A percentile compares a stretch with the other conserved stretches of the same genome.
These are phyloP conservation scores for Eufriesea mexicana DNA, from an alignment of 1,140 invertebrate species.

Conservation along the genomic window DNA sequence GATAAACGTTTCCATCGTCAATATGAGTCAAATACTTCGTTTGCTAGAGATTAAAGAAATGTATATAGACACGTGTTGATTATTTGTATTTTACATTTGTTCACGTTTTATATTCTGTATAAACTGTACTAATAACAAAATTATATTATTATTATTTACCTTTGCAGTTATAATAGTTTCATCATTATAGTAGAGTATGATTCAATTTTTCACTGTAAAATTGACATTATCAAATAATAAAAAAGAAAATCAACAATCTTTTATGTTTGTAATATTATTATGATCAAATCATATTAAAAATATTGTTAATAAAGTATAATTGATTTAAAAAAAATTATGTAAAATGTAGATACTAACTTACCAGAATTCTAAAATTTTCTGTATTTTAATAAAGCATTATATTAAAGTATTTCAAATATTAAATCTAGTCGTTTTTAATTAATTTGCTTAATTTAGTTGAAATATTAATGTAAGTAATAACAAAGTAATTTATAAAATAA, in stretches of 20 bases:
- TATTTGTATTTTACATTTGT: constrained; percentile 28
- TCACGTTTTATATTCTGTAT: not conserved
- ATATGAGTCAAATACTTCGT: not conserved
- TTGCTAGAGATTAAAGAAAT: constrained; percentile 22
- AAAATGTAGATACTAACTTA: constrained; percentile 2
- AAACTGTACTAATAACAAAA: not conserved
- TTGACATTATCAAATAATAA: not conserved
- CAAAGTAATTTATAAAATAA: not conserved
- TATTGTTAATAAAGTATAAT: not conserved
- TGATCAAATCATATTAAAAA: not conserved
- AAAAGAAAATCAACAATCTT: not conserved
- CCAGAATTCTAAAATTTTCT: not conserved
- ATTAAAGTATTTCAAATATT: constrained; percentile 17
- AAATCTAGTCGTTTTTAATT: not conserved
- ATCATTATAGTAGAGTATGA: not conserved
- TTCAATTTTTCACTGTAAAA: constrained; percentile 6
- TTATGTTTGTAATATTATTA: not conserved
- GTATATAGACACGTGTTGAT: constrained; percentile 47
- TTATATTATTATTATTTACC: not conserved
- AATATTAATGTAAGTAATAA: not conserved
- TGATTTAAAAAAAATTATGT: not conserved
- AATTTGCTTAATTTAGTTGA: not conserved
- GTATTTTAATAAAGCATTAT: not conserved
- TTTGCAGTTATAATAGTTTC: not conserved
- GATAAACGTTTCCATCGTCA: not conserved